phyloP scores from a whole-genome alignment of 2,113 vertebrate species.

The Saimiri boliviensis region DNA sequence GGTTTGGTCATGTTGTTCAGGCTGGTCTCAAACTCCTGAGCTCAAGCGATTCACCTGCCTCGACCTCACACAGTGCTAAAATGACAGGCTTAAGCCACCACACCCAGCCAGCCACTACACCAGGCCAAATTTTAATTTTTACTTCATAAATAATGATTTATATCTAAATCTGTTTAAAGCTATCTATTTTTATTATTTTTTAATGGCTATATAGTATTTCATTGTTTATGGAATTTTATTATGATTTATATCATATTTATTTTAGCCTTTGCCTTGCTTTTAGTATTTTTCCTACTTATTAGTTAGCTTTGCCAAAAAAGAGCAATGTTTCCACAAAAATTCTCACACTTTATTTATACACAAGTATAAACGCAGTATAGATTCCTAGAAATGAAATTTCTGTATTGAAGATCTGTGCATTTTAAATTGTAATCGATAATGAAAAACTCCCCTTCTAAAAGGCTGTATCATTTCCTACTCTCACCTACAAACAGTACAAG shows the following conservation, averaged over 20 bases:
- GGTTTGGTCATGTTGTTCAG: too few relatives aligned
- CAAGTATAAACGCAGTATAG: neutral
- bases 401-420: neutral
- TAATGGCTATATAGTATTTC: slow-evolving; percentile 7
- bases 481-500: neutral
- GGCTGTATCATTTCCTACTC: neutral
- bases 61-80: too few relatives aligned
- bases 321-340: neutral
- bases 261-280: slow-evolving; percentile 3
- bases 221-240: neutral
- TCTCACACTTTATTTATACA: neutral
- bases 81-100: too few relatives aligned
- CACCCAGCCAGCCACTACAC: too few relatives aligned
- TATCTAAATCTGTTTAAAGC: slow-evolving; percentile 1
- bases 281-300: neutral
- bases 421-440: neutral
- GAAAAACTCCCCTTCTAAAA: neutral
- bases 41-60: too few relatives aligned
- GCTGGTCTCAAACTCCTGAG: too few relatives aligned
- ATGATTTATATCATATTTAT: neutral
- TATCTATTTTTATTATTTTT: slow-evolving; percentile 11
- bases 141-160: neutral
- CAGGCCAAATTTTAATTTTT: neutral
- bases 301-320: neutral
- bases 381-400: slow-evolving; percentile 19